These are phyloP conservation scores for Oscheius onirici DNA, from an alignment of 2,888 invertebrate species.

Conservation along the genomic window DNA sequence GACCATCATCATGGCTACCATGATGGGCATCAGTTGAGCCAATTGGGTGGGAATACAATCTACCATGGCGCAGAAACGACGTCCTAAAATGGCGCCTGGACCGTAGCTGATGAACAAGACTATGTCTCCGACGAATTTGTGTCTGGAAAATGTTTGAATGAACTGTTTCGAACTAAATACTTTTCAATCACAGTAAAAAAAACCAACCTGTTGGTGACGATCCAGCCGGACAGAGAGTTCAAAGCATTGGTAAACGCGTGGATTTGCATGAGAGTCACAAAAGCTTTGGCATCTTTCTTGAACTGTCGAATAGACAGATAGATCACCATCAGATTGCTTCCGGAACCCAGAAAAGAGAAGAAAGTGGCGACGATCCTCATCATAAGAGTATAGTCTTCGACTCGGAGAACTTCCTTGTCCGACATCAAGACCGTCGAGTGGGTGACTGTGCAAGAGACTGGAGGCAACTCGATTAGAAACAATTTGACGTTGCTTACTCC, in stretches of 20 bases:
- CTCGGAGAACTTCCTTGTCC: too few relatives aligned
- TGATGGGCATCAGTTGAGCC: neutral
- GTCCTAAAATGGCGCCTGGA: neutral
- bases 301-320: too few relatives aligned
- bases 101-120: neutral
- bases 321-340: too few relatives aligned
- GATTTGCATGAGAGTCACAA: conserved; percentile 4
- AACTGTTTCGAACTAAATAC: too few relatives aligned
- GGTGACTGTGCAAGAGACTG: too few relatives aligned
- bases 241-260: neutral
- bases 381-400: too few relatives aligned
- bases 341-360: too few relatives aligned
- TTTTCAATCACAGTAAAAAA: neutral
- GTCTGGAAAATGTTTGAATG: neutral
- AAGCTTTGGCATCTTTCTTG: neutral
- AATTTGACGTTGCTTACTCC: too few relatives aligned
- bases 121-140: neutral
- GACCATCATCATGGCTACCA: neutral
- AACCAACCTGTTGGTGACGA: neutral
- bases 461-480: too few relatives aligned
- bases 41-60: neutral
- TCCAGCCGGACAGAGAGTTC: neutral
- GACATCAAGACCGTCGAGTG: too few relatives aligned
- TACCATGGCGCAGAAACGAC: neutral
- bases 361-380: too few relatives aligned